Conservation (phyloP, 2,888 invertebrate species). For the Agrilus biguttatus region DNA sequence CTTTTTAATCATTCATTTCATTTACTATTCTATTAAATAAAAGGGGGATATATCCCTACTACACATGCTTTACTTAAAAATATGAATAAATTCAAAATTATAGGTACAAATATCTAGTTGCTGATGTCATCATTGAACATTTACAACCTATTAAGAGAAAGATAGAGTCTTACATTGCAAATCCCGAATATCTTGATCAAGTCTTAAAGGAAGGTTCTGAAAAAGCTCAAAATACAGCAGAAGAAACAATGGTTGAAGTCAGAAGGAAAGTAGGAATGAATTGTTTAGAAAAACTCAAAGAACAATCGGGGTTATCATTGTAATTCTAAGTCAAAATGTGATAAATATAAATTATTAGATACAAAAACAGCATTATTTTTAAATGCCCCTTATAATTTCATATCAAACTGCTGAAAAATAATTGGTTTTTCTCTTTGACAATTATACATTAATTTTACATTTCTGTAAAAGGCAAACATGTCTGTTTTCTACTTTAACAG, state of each 20-base stretch:
- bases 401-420: no score
- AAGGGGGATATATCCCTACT: no score
- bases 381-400: no score
- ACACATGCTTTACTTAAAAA: background rate
- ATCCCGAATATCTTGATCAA: conserved; percentile 46
- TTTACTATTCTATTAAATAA: no score
- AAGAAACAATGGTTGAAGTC: conserved; percentile 42
- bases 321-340: no score
- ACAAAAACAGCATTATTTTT: no score
- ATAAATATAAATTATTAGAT: no score
- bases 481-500: no score
- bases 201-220: conserved; percentile 44
- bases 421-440: no score
- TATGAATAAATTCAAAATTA: conserved; percentile 12
- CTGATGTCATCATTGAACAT: conserved; percentile 56
- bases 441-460: no score
- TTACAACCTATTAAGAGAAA: conserved; percentile 53
- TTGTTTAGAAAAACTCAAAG: background rate
- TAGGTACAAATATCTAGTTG: conserved; percentile 57
- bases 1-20: no score
- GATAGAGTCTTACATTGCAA: conserved; percentile 40
- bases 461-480: no score
- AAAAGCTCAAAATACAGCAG: conserved; percentile 40
- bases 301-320: background rate
- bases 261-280: conserved; percentile 36